Evolutionary conservation across 2,888 invertebrate species (phyloP), one percentile per base, ranked within the genome.

Genomic region (Drosophila quinaria): DNA sequence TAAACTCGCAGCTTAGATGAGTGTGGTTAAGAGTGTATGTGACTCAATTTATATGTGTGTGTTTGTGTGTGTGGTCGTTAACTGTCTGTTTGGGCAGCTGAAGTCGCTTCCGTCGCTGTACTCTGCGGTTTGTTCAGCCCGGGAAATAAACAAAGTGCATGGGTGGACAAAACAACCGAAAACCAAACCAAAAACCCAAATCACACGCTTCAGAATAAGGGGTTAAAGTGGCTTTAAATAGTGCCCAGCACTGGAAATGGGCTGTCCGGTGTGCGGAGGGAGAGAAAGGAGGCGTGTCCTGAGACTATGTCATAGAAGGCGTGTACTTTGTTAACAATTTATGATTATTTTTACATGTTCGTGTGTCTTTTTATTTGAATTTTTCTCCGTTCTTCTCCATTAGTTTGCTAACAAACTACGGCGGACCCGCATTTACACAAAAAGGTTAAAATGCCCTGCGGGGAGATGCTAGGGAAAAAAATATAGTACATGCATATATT

Each of bases 281-380:
- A 29, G 29, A 29, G 8, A 29, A 29, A 15, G 51, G 37, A n/a
- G 54, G 52, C 49, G 64, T 60, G 62, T 1, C 42, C 9, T 41
- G 71, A 63, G 47, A 61, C 61, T 62, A 54, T 75, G 72, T 46
- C 54, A 55, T 63, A 42, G 51, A 41, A 64, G 87, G 86, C 80
- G 78, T 78, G 56, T 66, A 70, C 71, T 85, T 84, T 85, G 83
- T 81, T 80, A 73, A 63, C 87, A 87, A 85, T 85, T 85, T 87
- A 85, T 82, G 79, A 82, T 80, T 87, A 87, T 87, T 87, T 87
- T 80, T 81, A 85, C 75, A 70, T 63, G 62, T 62, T 33, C 37
- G 19, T 58, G 49, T 50, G 50, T 64, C 54, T 65, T 70, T 68
- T 49, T 47, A 35, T 56, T 50, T 56, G 22, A 39, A 41, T 17